Conservation (phyloP, 2,113 vertebrate species). For the Plectropomus leopardus region DNA sequence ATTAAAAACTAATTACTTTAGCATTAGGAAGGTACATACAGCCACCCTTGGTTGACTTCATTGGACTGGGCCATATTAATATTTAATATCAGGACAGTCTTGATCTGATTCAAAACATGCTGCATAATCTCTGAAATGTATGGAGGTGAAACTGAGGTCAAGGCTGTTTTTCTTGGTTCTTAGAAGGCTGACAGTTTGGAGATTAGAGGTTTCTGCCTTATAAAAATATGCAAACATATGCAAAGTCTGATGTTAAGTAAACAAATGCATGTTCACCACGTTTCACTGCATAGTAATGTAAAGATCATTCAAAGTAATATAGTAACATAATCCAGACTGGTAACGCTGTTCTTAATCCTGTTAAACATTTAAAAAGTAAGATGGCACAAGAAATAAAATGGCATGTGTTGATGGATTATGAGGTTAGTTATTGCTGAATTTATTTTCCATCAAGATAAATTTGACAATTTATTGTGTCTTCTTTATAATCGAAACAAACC, state of each 20-base stretch:
- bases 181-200: slow-evolving; percentile 1
- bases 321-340: too few species aligned
- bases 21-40: slow-evolving; percentile 27
- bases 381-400: too few species aligned
- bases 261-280: not conserved
- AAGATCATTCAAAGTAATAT: not conserved
- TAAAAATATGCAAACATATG: slow-evolving; percentile 37
- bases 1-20: slow-evolving; percentile 61
- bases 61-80: slow-evolving; percentile 37
- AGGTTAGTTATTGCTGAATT: not conserved
- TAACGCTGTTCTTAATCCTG: too few species aligned
- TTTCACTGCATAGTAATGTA: not conserved
- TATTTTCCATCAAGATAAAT: not conserved
- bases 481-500: not conserved
- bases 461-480: not conserved
- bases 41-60: slow-evolving; percentile 17
- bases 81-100: slow-evolving; percentile 25
- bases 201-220: not conserved
- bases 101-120: slow-evolving; percentile 33
- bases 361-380: too few species aligned
- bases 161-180: not conserved
- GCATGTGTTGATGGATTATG: too few species aligned
- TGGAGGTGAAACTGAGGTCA: slow-evolving; percentile 69
- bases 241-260: slow-evolving; percentile 2
- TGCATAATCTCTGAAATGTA: slow-evolving; percentile 8